Evolutionary conservation across 2,888 invertebrate genomes (phyloP), one percentile per base, ranked within the genome.

Genomic region (Suillia variegata): DNA sequence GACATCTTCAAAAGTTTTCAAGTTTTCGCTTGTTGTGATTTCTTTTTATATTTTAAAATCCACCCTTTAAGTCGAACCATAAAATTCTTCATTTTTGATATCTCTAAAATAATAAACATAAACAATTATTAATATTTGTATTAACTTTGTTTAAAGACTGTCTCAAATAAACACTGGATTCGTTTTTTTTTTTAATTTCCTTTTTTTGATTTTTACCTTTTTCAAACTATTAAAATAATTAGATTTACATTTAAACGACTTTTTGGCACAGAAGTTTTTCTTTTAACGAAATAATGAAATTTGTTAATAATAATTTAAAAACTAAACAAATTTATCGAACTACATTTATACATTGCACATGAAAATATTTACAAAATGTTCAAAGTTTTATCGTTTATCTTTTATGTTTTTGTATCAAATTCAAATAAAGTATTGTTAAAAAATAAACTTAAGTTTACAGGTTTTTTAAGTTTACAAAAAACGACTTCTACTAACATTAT

Each of bases 281-380:
- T 26, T 57, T 42, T n/a, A 17, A 45, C 17, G 3, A 45, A 56
- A 61, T 66, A 66, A 59, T 59, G 59, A 68, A 57, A 58, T 48
- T 48, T 15, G n/a, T n/a, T n/a, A n/a, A 54, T 18, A 48, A 57
- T 18, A 45, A 45, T 5, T 8, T 4, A 5, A 17, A 17, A 49
- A 50, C 54, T 49, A 54, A 26, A 62, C 33, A 55, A 48, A 49
- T 59, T 58, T n/a, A n/a, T n/a, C n/a, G n/a, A n/a, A n/a, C n/a
- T n/a, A 48, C 52, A 54, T 51, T 49, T 56, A 20, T 52, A 26
- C 57, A 63, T 62, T 60, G 59, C 56, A 62, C 67, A 67, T 66
- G 64, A 64, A 66, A 55, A 45, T 56, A 62, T 65, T 65, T 62
- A 65, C 64, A 64, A 57, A 61, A 51, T 54, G 21, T 47, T 51